Base-by-base conservation (phyloP, 2,888 invertebrate species). In the Cataglyphis altisquamis region DNA sequence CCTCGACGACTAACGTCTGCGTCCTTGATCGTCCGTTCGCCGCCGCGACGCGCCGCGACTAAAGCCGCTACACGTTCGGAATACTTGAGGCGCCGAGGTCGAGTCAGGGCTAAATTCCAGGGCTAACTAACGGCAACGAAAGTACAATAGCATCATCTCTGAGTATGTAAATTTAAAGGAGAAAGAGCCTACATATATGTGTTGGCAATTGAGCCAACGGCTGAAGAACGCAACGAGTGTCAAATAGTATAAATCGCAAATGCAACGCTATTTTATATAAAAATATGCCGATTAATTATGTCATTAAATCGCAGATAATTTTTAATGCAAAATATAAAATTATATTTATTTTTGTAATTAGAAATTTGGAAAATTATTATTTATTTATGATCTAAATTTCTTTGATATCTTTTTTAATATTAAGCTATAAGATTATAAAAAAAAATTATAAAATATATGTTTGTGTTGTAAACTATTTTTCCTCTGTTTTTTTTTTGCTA, bases 1-100 rank as follows among this genome's bases (percentile, higher is more conserved):
- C 92, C 92, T 92, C 91, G 87, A 67, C 84, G 85, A 86, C 87
- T 84, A 90, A 90, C 87, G 88, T 90, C 86, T 89, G 70, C 86
- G 89, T 88, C 90, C 90, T 89, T 90, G 89, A 89, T 90, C 90
- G 87, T 90, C 74, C 86, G 84, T 89, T 86, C 85, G 87, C 80
- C 86, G 83, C 25, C 82, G 82, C 60, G 62, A 32, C 78, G 67
- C n/a, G 25, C 72, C 72, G 73, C 80, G 52, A 78, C 67, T 83
- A 89, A 87, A 86, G 81, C 82, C 77, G 63, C 70, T 64, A 80
- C 74, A 68, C 70, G 72, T 80, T 86, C 67, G 55, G 75, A 89
- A 82, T 82, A 80, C 82, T 80, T 67, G 82, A 66, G 57, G 80
- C 78, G 39, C 78, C 77, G 74, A 81, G 84, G 83, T 88, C 84